Evolutionary conservation across 1,140 invertebrate genomes (phyloP).

Genomic region (Eubasilissa regina): DNA sequence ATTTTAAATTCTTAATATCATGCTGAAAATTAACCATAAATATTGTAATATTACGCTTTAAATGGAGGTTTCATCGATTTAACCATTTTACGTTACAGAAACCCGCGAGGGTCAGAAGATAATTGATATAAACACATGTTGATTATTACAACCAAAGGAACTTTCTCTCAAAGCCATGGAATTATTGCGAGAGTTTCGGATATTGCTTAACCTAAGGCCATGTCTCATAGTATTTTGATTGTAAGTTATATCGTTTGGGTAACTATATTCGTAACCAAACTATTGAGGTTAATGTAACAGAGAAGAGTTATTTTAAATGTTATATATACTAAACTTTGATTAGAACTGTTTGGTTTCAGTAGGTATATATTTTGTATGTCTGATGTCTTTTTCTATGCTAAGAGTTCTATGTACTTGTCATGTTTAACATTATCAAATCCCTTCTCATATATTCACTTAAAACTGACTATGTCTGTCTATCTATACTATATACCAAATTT

Average conservation of each 20-base stretch:
- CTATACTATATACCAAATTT: too few relatives aligned
- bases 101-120: conserved; percentile 11
- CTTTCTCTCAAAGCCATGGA: not conserved
- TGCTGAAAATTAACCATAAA: too few relatives aligned
- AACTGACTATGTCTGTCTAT: too few relatives aligned
- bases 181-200: not conserved
- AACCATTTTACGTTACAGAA: not conserved
- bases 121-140: conserved; percentile 30
- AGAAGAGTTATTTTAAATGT: not conserved
- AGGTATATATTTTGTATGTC: too few relatives aligned
- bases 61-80: not conserved
- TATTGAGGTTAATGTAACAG: not conserved
- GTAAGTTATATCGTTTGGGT: not conserved
- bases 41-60: too few relatives aligned
- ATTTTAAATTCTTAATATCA: too few relatives aligned
- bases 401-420: too few relatives aligned
- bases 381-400: too few relatives aligned
- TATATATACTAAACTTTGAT: too few relatives aligned
- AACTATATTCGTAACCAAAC: not conserved
- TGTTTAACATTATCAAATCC: too few relatives aligned
- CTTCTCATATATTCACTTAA: too few relatives aligned
- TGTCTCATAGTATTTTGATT: not conserved
- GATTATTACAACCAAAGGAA: not conserved
- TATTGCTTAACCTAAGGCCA: conserved; percentile 1
- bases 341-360: too few relatives aligned